Evolutionary conservation across 2,888 invertebrate genomes (phyloP).

Genomic region (Caenorhabditis virilis): DNA sequence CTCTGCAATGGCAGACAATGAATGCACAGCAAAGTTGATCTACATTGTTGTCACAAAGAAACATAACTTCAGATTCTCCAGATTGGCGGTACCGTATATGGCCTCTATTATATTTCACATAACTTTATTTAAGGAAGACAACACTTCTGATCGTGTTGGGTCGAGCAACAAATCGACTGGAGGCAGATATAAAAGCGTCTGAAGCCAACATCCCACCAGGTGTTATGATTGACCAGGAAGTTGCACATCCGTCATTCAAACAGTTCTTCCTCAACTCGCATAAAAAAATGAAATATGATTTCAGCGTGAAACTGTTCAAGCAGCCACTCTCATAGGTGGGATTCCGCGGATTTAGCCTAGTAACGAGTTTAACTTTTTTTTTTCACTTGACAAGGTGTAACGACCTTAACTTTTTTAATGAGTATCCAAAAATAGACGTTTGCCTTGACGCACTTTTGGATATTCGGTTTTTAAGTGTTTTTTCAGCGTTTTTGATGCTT

Average conservation of each 20-base stretch:
- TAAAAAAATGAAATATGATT: too few relatives aligned
- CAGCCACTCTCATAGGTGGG: too few relatives aligned
- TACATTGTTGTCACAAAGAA: conserved; percentile 56
- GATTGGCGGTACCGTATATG: neutral
- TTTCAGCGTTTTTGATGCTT: too few relatives aligned
- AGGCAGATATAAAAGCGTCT: neutral
- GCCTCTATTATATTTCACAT: neutral
- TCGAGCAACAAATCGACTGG: neutral
- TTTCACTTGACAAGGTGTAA: too few relatives aligned
- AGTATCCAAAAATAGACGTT: too few relatives aligned
- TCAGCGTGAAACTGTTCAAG: too few relatives aligned
- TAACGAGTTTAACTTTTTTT: too few relatives aligned
- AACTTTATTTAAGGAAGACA: neutral
- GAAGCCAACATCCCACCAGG: conserved; percentile 60
- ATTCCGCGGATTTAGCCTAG: too few relatives aligned
- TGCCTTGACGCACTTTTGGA: too few relatives aligned
- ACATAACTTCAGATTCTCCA: conserved; percentile 51
- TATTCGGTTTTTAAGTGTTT: too few relatives aligned
- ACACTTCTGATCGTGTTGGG: too few relatives aligned
- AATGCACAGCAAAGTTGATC: conserved; percentile 31
- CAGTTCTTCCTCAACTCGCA: conserved; percentile 64
- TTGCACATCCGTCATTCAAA: conserved; percentile 51
- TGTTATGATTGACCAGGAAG: conserved; percentile 53
- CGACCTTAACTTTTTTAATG: too few relatives aligned
- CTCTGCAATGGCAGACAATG: conserved; percentile 22